These are phyloP conservation scores for Psophia crepitans DNA, from an alignment of 2,113 vertebrate species.

Conservation along the genomic window DNA sequence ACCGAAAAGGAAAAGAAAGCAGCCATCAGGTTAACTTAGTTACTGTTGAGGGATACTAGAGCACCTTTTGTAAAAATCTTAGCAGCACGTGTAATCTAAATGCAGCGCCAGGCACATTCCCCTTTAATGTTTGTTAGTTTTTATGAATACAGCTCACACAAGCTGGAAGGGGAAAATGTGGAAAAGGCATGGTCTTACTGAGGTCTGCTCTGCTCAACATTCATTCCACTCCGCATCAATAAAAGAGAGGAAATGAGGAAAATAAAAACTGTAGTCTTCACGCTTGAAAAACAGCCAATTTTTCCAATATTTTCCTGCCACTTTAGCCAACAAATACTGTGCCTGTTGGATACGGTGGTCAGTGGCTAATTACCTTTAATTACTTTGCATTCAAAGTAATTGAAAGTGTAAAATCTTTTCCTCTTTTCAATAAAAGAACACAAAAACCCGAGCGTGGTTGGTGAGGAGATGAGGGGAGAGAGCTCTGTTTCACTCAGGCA, in stretches of 20 bases:
- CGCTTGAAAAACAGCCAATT: background rate
- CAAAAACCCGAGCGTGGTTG: background rate
- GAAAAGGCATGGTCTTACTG: background rate
- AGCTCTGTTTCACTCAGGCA: background rate
- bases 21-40: constrained; percentile 33
- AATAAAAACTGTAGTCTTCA: background rate
- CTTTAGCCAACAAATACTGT: background rate
- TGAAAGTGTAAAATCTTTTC: background rate
- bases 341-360: background rate
- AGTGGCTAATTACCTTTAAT: background rate
- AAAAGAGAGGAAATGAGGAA: background rate
- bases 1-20: background rate
- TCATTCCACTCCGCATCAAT: background rate
- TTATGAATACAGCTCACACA: background rate
- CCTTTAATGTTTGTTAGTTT: background rate
- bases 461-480: background rate
- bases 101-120: background rate
- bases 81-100: background rate
- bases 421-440: background rate
- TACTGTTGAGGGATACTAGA: background rate
- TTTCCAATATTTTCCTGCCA: background rate
- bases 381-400: too few species aligned
- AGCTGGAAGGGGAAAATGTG: background rate
- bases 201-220: background rate
- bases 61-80: background rate